These are phyloP conservation scores for Pyxicephalus adspersus DNA, from an alignment of 2,113 vertebrate genomes.

Conservation along the genomic window DNA sequence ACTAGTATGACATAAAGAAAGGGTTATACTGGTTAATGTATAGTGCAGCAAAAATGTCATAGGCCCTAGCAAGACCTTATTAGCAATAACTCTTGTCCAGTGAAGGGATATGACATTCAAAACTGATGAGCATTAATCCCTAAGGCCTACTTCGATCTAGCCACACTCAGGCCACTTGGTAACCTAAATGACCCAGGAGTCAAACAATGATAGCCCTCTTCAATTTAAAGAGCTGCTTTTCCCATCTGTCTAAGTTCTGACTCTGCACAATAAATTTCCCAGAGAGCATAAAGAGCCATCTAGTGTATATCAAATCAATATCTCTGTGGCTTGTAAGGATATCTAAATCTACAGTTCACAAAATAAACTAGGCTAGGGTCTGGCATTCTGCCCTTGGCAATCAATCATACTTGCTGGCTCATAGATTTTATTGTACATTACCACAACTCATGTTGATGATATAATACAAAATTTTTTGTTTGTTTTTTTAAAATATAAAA, in stretches of 20 bases:
- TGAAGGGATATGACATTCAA: constrained; percentile 81
- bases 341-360: constrained; percentile 84
- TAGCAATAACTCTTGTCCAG: constrained; percentile 79
- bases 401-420: constrained; percentile 80
- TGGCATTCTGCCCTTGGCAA: constrained; percentile 81
- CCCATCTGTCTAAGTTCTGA: constrained; percentile 74
- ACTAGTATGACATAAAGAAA: constrained; percentile 70
- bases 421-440: constrained; percentile 88
- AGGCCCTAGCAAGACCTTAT: constrained; percentile 76
- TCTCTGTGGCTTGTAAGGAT: constrained; percentile 76
- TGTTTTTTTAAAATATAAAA: constrained; percentile 67
- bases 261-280: constrained; percentile 83
- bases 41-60: constrained; percentile 82
- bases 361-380: constrained; percentile 84
- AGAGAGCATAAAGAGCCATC: constrained; percentile 82
- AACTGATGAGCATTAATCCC: constrained; percentile 79
- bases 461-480: constrained; percentile 75
- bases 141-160: constrained; percentile 70
- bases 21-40: constrained; percentile 80
- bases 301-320: constrained; percentile 88
- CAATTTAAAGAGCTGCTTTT: constrained; percentile 80
- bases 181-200: constrained; percentile 78
- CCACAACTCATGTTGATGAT: constrained; percentile 78
- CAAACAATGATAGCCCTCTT: constrained; percentile 79
- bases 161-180: constrained; percentile 76